phyloP scores from a whole-genome alignment of 2,888 invertebrate genomes.

The Dicyrtoma fusca region DNA sequence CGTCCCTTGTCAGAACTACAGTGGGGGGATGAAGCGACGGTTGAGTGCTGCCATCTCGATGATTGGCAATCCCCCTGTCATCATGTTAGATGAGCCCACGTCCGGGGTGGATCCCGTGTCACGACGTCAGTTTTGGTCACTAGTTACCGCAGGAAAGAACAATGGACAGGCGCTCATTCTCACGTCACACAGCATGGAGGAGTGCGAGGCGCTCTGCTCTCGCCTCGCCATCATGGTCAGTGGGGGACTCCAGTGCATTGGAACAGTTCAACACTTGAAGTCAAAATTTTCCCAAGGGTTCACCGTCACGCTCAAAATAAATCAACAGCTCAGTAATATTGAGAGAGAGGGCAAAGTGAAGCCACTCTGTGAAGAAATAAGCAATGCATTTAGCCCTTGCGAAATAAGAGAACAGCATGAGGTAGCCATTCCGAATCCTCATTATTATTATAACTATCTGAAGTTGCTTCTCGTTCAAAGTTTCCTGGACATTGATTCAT shows the following conservation, averaged over 20 bases:
- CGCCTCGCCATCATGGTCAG: slow-evolving; percentile 76
- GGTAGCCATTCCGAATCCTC: slow-evolving; percentile 59
- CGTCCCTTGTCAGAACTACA: slow-evolving; percentile 64
- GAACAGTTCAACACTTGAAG: slow-evolving; percentile 73
- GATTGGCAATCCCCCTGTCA: slow-evolving; percentile 64
- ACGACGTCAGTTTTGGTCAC: slow-evolving; percentile 68
- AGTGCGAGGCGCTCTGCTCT: slow-evolving; percentile 79
- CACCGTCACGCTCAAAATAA: slow-evolving; percentile 42
- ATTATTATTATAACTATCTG: slow-evolving; percentile 8
- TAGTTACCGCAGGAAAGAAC: slow-evolving; percentile 64
- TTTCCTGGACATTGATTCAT: neutral
- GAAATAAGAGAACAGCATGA: slow-evolving; percentile 72
- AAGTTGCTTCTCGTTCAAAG: neutral
- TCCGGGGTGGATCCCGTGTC: slow-evolving; percentile 68
- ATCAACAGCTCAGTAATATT: slow-evolving; percentile 19
- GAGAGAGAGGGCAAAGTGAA: slow-evolving; percentile 35
- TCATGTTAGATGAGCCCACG: slow-evolving; percentile 34
- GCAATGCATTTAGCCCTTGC: slow-evolving; percentile 64
- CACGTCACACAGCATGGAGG: slow-evolving; percentile 79
- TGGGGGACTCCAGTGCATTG: slow-evolving; percentile 74
- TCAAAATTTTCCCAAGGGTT: slow-evolving; percentile 66
- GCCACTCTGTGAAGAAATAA: slow-evolving; percentile 63
- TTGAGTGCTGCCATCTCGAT: slow-evolving; percentile 84
- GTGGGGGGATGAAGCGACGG: slow-evolving; percentile 91
- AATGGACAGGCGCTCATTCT: slow-evolving; percentile 67